Evolutionary conservation across 1,140 invertebrate species (phyloP).

Genomic region (Drosophila trapezifrons): DNA sequence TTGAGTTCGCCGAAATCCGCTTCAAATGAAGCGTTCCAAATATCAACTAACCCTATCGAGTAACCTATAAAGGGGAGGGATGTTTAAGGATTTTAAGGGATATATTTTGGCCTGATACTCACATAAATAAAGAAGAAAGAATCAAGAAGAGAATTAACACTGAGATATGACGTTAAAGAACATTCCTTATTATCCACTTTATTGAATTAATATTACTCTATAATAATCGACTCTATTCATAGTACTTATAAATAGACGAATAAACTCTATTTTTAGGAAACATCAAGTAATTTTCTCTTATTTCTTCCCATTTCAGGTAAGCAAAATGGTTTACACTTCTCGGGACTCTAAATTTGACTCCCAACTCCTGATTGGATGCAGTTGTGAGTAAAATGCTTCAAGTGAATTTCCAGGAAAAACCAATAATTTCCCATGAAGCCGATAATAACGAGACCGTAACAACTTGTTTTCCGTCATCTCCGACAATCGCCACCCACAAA

Average conservation of each 20-base stretch:
- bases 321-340: conserved; percentile 11
- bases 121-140: too few species aligned
- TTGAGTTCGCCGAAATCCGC: conserved; percentile 10
- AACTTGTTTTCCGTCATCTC: conserved; percentile 19
- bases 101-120: too few species aligned
- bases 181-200: too few species aligned
- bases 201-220: too few species aligned
- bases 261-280: neutral
- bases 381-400: conserved; percentile 16
- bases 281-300: conserved; percentile 1
- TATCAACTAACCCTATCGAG: conserved; percentile 8
- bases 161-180: too few species aligned
- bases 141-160: too few species aligned
- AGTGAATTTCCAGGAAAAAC: conserved; percentile 15
- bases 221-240: neutral
- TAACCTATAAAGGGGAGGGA: neutral
- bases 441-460: conserved; percentile 29
- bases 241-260: neutral
- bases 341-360: conserved; percentile 7
- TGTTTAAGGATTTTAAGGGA: neutral
- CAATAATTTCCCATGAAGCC: conserved; percentile 29
- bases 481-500: conserved; percentile 23
- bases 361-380: neutral
- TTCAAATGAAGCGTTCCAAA: conserved; percentile 12
- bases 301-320: conserved; percentile 52